These are phyloP conservation scores for Lota lota DNA, from an alignment of 2,113 vertebrate genomes.

Conservation along the genomic window DNA sequence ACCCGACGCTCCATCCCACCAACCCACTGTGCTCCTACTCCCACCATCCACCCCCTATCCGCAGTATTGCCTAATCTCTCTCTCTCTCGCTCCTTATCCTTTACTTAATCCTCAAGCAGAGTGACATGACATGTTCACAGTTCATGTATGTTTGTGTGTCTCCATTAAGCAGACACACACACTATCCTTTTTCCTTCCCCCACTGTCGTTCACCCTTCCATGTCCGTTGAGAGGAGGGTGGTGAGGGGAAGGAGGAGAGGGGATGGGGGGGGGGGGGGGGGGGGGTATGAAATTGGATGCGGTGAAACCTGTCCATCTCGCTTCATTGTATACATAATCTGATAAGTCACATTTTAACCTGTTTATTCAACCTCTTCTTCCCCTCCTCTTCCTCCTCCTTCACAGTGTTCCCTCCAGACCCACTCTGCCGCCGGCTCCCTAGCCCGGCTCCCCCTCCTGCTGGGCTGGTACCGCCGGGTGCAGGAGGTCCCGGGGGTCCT, in stretches of 20 bases:
- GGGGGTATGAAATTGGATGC: slow-evolving; percentile 22
- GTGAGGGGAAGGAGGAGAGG: slow-evolving; percentile 21
- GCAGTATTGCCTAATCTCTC: neutral
- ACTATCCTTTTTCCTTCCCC: neutral
- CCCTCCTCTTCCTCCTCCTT: slow-evolving; percentile 1
- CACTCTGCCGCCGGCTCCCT: slow-evolving; percentile 57
- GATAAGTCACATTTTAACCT: slow-evolving; percentile 28
- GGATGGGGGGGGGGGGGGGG: slow-evolving; percentile 32
- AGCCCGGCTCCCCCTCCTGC: slow-evolving; percentile 78
- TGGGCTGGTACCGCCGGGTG: slow-evolving; percentile 84
- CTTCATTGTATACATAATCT: slow-evolving; percentile 1
- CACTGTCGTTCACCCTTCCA: neutral
- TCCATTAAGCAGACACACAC: neutral
- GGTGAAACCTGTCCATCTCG: slow-evolving; percentile 35
- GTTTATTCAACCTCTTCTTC: slow-evolving; percentile 1
- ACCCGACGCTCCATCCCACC: neutral
- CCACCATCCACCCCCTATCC: neutral
- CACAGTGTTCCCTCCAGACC: slow-evolving; percentile 76
- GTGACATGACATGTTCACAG: neutral
- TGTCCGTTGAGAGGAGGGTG: slow-evolving; percentile 17
- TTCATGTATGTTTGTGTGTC: neutral
- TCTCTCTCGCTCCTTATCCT: slow-evolving; percentile 3
- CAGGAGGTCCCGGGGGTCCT: slow-evolving; percentile 85
- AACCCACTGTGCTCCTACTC: slow-evolving; percentile 3
- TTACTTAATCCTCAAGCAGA: neutral